Evolutionary conservation across 2,888 invertebrate species (phyloP).

Genomic region (Chirona hameri): DNA sequence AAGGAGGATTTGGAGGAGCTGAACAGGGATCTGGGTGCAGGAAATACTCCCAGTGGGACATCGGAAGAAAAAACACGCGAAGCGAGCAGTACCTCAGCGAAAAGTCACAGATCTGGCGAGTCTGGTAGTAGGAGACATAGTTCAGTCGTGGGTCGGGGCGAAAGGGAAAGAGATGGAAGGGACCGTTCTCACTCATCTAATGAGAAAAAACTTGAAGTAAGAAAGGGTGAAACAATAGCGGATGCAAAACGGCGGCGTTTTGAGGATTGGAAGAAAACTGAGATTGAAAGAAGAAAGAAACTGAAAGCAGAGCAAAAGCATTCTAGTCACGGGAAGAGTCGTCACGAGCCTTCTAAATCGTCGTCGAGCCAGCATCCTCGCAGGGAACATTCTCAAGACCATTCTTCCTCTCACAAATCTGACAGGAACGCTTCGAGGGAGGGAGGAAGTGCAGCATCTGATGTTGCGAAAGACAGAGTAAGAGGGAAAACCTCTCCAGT

Average conservation of each 20-base stretch:
- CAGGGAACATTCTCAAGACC: background rate
- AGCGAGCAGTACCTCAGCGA: background rate
- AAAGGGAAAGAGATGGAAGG: background rate
- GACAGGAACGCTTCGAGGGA: background rate
- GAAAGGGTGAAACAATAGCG: background rate
- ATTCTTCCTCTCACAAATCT: background rate
- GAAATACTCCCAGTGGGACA: background rate
- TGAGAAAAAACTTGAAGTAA: background rate
- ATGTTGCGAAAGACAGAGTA: background rate
- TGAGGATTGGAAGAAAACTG: background rate
- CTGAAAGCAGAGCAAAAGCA: background rate
- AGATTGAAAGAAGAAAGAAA: background rate
- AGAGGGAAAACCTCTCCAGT: background rate
- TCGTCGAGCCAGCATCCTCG: background rate
- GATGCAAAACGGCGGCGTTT: background rate
- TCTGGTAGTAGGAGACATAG: background rate
- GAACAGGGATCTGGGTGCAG: background rate
- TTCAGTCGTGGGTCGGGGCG: background rate
- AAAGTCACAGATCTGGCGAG: background rate
- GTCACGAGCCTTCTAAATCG: background rate
- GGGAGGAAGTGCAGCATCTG: background rate
- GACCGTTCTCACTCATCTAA: background rate
- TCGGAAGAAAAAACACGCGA: background rate
- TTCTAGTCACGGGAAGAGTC: background rate
- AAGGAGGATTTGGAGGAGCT: constrained; percentile 4